Evolutionary conservation across 2,113 vertebrate species (phyloP), one percentile per base, ranked within the genome.

Genomic region (Embiotoca jacksoni): DNA sequence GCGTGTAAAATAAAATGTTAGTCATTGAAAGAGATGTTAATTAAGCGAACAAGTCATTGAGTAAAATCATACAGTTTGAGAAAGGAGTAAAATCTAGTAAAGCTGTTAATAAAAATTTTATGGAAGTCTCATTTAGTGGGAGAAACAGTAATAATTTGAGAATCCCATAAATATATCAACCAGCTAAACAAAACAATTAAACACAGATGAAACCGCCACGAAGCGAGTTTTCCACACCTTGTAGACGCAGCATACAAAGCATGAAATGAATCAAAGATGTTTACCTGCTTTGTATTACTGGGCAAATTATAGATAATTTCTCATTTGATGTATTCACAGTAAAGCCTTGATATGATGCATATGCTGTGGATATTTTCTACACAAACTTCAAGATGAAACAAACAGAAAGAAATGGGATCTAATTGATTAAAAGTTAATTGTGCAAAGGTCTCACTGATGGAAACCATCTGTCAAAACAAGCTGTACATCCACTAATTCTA

Each of bases 401-500:
- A 90, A 89, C 79, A 78, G 75, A 72, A 71, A 89, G 71, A 81
- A 83, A 82, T 37, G 10, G 78, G 75, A 89, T 89, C 86, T 85
- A 94, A 94, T 94, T 94, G 94, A 94, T 94, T 94, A 90, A 78
- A 94, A 94, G 93, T 92, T 93, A 94, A 95, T 94, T 94, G 94
- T 93, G 89, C 91, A 95, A 95, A 95, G 92, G 96, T 96, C 94
- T 94, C 93, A 88, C 90, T 96, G 94, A 96, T 96, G 96, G 94
- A 96, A 94, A 84, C 95, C 97, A 97, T 98, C 97, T 98, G 97
- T 95, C 96, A 94, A 95, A 94, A 94, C 88, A 93, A 91, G 92
- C 93, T 90, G 92, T 92, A 96, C 94, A 95, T 95, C 95, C 94
- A 87, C 89, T 91, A 93, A 94, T 86, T 95, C 91, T 96, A 97